phyloP scores from a whole-genome alignment of 1,140 invertebrate species.

The Microvelia longipes region DNA sequence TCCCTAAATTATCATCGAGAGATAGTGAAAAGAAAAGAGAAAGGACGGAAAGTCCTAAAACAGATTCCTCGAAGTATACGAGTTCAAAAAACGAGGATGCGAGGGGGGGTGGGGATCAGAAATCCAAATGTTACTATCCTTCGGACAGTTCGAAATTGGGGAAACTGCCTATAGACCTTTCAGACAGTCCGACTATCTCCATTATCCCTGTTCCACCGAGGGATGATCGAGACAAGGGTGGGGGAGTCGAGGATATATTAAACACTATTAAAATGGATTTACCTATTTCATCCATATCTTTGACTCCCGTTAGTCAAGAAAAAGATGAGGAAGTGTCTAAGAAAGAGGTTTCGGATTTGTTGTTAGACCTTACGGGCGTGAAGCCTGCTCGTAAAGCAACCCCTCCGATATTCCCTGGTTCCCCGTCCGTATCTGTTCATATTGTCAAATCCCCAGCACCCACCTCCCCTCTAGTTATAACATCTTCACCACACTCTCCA shows the following conservation, averaged over 20 bases:
- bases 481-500: slow-evolving; percentile 54
- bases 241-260: slow-evolving; percentile 13
- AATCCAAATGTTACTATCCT: slow-evolving; percentile 6
- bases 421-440: slow-evolving; percentile 56
- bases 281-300: slow-evolving; percentile 17
- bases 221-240: slow-evolving; percentile 3
- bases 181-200: slow-evolving; percentile 11
- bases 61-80: slow-evolving; percentile 7
- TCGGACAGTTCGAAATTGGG: not conserved
- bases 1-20: slow-evolving; percentile 57
- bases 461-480: slow-evolving; percentile 46
- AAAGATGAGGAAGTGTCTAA: slow-evolving; percentile 1
- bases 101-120: not conserved
- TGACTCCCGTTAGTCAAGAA: not conserved
- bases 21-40: slow-evolving; percentile 10
- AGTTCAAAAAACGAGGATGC: slow-evolving; percentile 11
- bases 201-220: slow-evolving; percentile 8
- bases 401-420: slow-evolving; percentile 38
- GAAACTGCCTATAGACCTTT: not conserved
- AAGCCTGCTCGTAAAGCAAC: slow-evolving; percentile 37
- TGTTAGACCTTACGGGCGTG: slow-evolving; percentile 40
- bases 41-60: slow-evolving; percentile 4
- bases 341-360: slow-evolving; percentile 40
- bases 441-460: slow-evolving; percentile 63
- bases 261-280: slow-evolving; percentile 22